These are phyloP conservation scores for Catocala nupta DNA, from an alignment of 2,888 invertebrate species.

Conservation along the genomic window DNA sequence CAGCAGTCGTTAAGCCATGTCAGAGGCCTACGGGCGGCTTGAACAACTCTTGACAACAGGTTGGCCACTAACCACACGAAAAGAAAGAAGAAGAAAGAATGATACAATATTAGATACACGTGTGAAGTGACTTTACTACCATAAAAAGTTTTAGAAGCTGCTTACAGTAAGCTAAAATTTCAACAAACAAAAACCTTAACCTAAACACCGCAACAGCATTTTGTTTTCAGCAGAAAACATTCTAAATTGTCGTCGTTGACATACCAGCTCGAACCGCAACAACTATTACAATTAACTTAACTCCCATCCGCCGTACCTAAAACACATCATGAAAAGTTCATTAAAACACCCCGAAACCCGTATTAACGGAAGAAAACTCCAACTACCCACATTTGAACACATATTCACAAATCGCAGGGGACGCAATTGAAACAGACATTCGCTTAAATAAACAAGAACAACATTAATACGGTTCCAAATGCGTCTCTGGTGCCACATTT, in stretches of 20 bases:
- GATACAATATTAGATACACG: too few relatives aligned
- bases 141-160: too few relatives aligned
- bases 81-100: too few relatives aligned
- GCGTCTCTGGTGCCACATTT: conserved; percentile 64
- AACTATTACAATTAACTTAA: conserved; percentile 23
- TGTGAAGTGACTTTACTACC: too few relatives aligned
- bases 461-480: conserved; percentile 57
- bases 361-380: conserved; percentile 17
- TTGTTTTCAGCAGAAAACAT: conserved; percentile 12
- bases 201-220: neutral
- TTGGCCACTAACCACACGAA: too few relatives aligned
- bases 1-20: too few relatives aligned
- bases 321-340: conserved; percentile 23
- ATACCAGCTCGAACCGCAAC: conserved; percentile 8
- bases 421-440: conserved; percentile 46
- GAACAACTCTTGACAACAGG: too few relatives aligned
- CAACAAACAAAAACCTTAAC: neutral
- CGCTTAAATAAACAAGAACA: conserved; percentile 53
- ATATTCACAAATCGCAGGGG: conserved; percentile 42
- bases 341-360: conserved; percentile 22
- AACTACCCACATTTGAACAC: conserved; percentile 19
- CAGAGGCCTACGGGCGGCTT: too few relatives aligned
- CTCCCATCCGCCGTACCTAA: conserved; percentile 15
- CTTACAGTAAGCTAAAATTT: too few relatives aligned
- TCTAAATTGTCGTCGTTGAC: conserved; percentile 12